Evolutionary conservation across 2,797 vertebrate species (phyloP).

Genomic region (Cossypha dichroa): DNA sequence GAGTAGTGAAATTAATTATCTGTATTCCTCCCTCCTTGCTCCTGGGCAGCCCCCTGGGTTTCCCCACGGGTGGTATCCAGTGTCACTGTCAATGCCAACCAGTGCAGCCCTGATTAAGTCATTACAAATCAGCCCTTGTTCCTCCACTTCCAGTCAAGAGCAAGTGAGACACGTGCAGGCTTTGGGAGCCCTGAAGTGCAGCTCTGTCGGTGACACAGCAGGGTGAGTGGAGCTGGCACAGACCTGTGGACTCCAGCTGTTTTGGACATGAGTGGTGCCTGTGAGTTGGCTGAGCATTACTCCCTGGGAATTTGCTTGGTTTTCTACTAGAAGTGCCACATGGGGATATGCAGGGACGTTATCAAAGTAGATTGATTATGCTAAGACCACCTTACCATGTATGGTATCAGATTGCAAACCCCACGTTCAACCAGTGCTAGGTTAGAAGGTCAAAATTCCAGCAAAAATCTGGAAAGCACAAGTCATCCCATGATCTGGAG

Average conservation of each 20-base stretch:
- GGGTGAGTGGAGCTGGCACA: neutral
- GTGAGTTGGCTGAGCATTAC: neutral
- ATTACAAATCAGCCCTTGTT: slow-evolving; percentile 46
- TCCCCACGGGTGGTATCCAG: neutral
- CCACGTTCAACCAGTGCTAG: neutral
- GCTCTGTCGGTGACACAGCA: neutral
- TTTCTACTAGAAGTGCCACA: neutral
- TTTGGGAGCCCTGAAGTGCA: neutral
- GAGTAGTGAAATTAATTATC: slow-evolving; percentile 37
- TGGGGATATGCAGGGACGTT: neutral
- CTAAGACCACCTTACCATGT: neutral
- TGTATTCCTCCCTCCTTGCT: neutral
- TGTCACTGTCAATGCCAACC: slow-evolving; percentile 20
- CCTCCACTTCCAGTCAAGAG: neutral
- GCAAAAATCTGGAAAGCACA: neutral
- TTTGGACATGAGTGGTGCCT: neutral
- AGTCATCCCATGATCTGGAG: neutral
- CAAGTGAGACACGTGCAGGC: neutral
- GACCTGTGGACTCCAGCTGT: neutral
- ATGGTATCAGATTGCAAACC: neutral
- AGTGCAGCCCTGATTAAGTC: neutral
- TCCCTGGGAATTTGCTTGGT: neutral
- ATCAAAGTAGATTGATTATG: neutral
- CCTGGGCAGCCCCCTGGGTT: neutral
- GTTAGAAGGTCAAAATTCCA: neutral